Percentiles rank a stretch among this genome's conserved stretches.
These are phyloP conservation scores for Formica aserva DNA, from an alignment of 2,888 invertebrate genomes.

Conservation along the genomic window DNA sequence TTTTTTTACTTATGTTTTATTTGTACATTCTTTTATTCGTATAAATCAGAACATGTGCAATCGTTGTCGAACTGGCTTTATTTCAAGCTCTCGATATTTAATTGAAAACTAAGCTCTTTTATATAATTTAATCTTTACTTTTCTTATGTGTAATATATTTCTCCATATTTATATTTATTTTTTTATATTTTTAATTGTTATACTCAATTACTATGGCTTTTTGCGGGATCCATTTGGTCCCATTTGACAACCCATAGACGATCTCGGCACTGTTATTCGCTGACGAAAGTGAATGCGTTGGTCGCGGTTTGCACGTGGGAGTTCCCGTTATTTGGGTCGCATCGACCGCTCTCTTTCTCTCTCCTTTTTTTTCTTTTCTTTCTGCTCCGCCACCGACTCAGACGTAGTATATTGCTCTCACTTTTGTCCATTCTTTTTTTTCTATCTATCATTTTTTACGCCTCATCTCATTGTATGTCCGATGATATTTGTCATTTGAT, in stretches of 20 bases:
- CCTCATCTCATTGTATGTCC: not conserved
- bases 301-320: constrained; percentile 68
- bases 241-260: constrained; percentile 43
- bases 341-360: constrained; percentile 67
- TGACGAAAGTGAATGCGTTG: constrained; percentile 57
- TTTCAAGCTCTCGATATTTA: not conserved
- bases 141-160: not conserved
- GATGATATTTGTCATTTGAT: not conserved
- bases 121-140: not conserved
- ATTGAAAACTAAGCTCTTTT: not conserved
- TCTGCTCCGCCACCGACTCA: constrained; percentile 36
- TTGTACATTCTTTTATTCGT: not conserved
- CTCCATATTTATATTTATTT: not conserved
- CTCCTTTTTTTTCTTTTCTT: constrained; percentile 38
- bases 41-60: not conserved
- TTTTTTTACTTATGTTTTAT: not conserved
- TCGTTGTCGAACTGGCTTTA: not conserved
- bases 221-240: not conserved
- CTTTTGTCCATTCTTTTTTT: constrained; percentile 39
- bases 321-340: constrained; percentile 76
- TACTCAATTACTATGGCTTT: not conserved
- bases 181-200: constrained; percentile 14
- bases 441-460: constrained; percentile 17
- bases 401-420: constrained; percentile 28
- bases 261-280: constrained; percentile 60